A percentile compares a stretch with the other conserved stretches of the same genome.
These are phyloP conservation scores for Silurus lanzhouensis DNA, from an alignment of 2,797 vertebrate genomes.

Conservation along the genomic window DNA sequence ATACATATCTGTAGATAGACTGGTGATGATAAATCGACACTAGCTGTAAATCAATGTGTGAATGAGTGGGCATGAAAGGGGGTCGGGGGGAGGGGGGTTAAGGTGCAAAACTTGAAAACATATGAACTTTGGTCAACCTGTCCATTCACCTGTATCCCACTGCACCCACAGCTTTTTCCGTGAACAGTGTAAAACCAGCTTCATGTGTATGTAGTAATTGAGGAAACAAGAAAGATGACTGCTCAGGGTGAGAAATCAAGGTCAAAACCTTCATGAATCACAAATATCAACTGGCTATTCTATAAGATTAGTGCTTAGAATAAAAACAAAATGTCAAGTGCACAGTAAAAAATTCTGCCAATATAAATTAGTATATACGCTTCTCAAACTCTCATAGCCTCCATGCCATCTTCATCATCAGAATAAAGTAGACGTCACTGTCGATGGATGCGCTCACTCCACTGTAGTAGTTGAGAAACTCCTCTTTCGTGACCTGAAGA, in stretches of 20 bases:
- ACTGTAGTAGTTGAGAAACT: constrained; percentile 83
- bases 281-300: constrained; percentile 32
- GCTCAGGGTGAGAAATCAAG: background rate
- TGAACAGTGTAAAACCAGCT: constrained; percentile 4
- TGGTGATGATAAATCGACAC: background rate
- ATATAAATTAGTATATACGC: background rate
- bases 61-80: background rate
- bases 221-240: background rate
- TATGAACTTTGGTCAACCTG: background rate
- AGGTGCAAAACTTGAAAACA: background rate
- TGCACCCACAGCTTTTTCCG: background rate
- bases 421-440: constrained; percentile 81
- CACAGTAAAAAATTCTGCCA: background rate
- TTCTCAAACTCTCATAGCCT: constrained; percentile 70
- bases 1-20: background rate
- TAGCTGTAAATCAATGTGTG: background rate
- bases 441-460: constrained; percentile 85
- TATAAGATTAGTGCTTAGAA: background rate
- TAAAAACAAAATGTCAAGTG: background rate
- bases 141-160: background rate
- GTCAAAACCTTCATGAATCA: background rate
- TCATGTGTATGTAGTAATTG: background rate
- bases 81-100: background rate
- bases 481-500: constrained; percentile 81
- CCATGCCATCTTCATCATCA: constrained; percentile 86